phyloP scores from a whole-genome alignment of 1,140 invertebrate species.

The Eulimnadia texana region DNA sequence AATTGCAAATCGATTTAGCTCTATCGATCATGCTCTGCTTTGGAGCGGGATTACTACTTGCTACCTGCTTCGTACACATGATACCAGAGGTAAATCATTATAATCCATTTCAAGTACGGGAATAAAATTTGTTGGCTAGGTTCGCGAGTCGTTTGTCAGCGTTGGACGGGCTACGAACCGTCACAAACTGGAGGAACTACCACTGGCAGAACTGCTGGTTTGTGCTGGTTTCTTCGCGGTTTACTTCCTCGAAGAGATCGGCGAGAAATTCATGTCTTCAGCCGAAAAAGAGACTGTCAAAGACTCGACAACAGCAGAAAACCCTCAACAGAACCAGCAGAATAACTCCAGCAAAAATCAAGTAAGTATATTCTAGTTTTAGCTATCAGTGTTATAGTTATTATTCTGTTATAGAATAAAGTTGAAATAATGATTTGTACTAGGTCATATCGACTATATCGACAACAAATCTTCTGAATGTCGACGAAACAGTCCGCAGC shows the following conservation, averaged over 20 bases:
- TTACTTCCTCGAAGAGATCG: constrained; percentile 38
- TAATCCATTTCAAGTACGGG: no score
- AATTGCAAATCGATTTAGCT: constrained; percentile 19
- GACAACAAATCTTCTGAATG: not conserved
- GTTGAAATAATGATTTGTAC: no score
- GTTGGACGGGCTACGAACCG: not conserved
- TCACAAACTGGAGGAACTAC: constrained; percentile 22
- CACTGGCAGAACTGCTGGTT: constrained; percentile 36
- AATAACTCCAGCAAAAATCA: not conserved
- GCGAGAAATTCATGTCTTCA: constrained; percentile 6
- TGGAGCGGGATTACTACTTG: constrained; percentile 40
- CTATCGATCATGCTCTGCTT: constrained; percentile 33
- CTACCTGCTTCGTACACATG: constrained; percentile 39
- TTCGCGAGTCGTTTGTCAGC: not conserved
- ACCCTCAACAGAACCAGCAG: not conserved
- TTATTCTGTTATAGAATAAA: no score
- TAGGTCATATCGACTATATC: not conserved
- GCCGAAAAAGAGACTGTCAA: constrained; percentile 29
- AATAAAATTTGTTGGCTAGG: not conserved
- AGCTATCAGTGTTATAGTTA: no score
- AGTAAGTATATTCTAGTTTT: no score
- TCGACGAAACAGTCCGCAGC: not conserved
- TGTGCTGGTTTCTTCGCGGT: constrained; percentile 42
- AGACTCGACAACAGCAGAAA: not conserved
- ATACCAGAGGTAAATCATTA: constrained; percentile 33